Base-by-base conservation (phyloP, 92 coral and sea anemone genomes). In the Epizoanthus rinbou region DNA sequence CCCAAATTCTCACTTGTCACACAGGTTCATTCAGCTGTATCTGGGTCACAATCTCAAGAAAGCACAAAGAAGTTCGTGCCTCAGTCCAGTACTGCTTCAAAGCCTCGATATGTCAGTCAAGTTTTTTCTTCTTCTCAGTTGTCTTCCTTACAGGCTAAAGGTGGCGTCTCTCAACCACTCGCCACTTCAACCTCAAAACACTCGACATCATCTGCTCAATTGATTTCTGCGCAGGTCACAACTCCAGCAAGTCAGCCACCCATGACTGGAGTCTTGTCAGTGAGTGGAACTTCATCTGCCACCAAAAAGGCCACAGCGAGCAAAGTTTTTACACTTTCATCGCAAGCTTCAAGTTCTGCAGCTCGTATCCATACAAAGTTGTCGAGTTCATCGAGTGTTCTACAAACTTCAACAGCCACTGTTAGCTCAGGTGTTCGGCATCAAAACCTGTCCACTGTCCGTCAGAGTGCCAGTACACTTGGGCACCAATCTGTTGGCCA, bases 1-100 rank as follows among this genome's bases (percentile, higher is more conserved):
- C 24, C 82, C 72, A 78, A 43, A 62, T 78, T 78, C 82, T 78
- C 82, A 43, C 56, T 78, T 78, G 82, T 41, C 82, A 78, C 82
- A 63, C 82, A 78, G 82, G 82, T 22, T 78, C 70, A 62, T 63
- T 3, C 82, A n/a, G 57, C 71, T 21, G 28, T 69, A 37, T 24
- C 82, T 41, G 71, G 28, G 6, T 60, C 71, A 22, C 82, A 62
- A 28, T 60, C 69, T 16, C 71, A 78, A 60, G 82, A 63, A 19
- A 62, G 31, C 19, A 1, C 35, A n/a, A 62, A 70, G 52, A 78
- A 39, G 82, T 39, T 78, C 15, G 82, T 62, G 15, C 64, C 73
- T 16, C 73, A 67, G 50, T 33, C 82, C 3, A 63, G 71, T 78
- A 37, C 59, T 78, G 6, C 72, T 0, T 60, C 82, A 31, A 78